phyloP scores from a whole-genome alignment of 2,888 invertebrate species.

The Prostheceraeus crozeri region DNA sequence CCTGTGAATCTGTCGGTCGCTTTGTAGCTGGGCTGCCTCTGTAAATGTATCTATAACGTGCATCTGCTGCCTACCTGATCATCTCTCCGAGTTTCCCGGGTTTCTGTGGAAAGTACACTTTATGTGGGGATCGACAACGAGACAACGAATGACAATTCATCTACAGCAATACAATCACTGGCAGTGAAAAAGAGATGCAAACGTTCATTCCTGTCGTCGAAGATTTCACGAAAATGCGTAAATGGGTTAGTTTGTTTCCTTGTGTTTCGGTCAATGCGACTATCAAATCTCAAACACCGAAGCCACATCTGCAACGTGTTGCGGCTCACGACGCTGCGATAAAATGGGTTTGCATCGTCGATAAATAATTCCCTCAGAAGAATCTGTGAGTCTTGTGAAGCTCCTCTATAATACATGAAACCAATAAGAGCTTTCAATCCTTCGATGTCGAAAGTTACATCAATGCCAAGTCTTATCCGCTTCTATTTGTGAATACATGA shows the following conservation, averaged over 20 bases:
- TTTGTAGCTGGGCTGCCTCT: neutral
- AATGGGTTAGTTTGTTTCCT: conserved; percentile 7
- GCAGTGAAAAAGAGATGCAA: conserved; percentile 1
- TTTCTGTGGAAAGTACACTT: conserved; percentile 13
- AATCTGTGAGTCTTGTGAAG: conserved; percentile 6
- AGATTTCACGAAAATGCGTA: neutral
- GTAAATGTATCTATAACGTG: neutral
- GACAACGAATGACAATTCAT: neutral
- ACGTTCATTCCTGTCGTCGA: conserved; percentile 1
- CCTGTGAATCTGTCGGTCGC: neutral
- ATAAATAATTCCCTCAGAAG: neutral
- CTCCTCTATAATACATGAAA: conserved; percentile 14
- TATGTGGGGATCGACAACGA: conserved; percentile 13
- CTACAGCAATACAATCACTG: neutral
- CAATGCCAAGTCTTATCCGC: conserved; percentile 8
- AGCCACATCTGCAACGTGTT: conserved; percentile 15
- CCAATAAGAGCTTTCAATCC: conserved; percentile 6
- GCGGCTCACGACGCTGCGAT: conserved; percentile 6
- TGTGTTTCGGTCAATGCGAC: neutral
- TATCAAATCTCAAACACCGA: conserved; percentile 3
- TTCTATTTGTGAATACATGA: neutral
- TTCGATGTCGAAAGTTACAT: conserved; percentile 3
- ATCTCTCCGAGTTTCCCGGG: conserved; percentile 10
- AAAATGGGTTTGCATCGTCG: conserved; percentile 3
- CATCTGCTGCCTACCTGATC: neutral